These are phyloP conservation scores for Molossus molossus DNA, from an alignment of 2,797 vertebrate species.

Conservation along the genomic window DNA sequence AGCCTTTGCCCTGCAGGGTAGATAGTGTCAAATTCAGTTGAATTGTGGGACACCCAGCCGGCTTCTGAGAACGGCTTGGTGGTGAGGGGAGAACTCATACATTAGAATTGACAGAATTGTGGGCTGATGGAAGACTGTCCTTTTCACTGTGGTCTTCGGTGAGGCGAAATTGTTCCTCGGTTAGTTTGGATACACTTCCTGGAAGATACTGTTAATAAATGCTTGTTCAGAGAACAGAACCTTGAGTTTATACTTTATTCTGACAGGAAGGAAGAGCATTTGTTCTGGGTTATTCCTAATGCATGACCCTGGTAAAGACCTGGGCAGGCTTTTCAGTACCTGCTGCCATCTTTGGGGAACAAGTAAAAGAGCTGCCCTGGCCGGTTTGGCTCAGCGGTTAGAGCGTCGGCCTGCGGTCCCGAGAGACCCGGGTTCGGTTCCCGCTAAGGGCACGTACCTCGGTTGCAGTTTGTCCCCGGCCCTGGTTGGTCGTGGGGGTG, in stretches of 20 bases:
- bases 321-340: not conserved
- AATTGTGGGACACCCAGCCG: not conserved
- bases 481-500: too few relatives aligned
- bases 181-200: not conserved
- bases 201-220: not conserved
- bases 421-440: too few relatives aligned
- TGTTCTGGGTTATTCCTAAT: not conserved
- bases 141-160: not conserved
- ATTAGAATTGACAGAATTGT: not conserved
- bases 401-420: too few relatives aligned
- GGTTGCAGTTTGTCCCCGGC: too few relatives aligned
- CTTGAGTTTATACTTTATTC: not conserved
- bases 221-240: not conserved
- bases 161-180: not conserved
- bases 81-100: not conserved
- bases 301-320: not conserved
- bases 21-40: not conserved
- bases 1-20: not conserved
- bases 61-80: not conserved
- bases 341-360: not conserved
- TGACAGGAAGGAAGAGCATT: not conserved
- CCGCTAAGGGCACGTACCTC: too few relatives aligned
- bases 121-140: not conserved
- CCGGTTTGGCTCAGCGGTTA: too few relatives aligned
- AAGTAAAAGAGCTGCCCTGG: not conserved